Percentiles rank a stretch among this genome's conserved stretches.
These are phyloP conservation scores for Parasteatoda lunata DNA, from an alignment of 2,888 invertebrate genomes.

Conservation along the genomic window DNA sequence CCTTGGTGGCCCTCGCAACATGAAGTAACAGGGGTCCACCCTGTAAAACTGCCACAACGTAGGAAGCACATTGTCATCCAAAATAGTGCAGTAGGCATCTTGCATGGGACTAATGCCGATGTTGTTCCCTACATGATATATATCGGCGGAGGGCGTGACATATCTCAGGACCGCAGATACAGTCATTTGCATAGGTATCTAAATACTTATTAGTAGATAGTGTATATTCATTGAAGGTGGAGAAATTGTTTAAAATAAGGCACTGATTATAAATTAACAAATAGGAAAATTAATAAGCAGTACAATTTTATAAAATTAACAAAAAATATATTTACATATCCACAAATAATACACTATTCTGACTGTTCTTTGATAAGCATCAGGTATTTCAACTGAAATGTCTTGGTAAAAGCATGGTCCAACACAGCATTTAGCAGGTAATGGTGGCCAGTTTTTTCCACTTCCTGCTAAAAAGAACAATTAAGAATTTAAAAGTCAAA, in stretches of 20 bases:
- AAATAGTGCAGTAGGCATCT: too few species aligned
- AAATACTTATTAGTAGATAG: too few species aligned
- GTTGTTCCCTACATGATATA: too few species aligned
- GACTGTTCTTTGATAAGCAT: constrained; percentile 97
- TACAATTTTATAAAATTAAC: neutral
- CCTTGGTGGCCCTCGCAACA: too few species aligned
- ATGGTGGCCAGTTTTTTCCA: constrained; percentile 95
- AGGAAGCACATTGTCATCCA: too few species aligned
- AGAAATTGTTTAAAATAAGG: neutral
- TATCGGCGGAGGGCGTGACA: too few species aligned
- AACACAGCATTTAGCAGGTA: constrained; percentile 91
- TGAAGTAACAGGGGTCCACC: too few species aligned
- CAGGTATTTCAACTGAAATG: constrained; percentile 97
- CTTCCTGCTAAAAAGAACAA: constrained; percentile 76
- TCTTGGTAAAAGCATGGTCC: constrained; percentile 99
- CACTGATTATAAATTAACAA: neutral
- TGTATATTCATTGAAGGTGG: neutral
- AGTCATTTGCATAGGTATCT: too few species aligned
- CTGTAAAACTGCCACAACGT: too few species aligned
- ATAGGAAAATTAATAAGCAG: neutral
- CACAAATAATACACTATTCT: constrained; percentile 95
- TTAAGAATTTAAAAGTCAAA: neutral
- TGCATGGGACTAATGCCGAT: too few species aligned
- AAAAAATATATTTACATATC: constrained; percentile 87
- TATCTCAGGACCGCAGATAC: too few species aligned